Evolutionary conservation across 2,113 vertebrate species (phyloP), one percentile per base, ranked within the genome.

Genomic region (Gopherus evgoodei): DNA sequence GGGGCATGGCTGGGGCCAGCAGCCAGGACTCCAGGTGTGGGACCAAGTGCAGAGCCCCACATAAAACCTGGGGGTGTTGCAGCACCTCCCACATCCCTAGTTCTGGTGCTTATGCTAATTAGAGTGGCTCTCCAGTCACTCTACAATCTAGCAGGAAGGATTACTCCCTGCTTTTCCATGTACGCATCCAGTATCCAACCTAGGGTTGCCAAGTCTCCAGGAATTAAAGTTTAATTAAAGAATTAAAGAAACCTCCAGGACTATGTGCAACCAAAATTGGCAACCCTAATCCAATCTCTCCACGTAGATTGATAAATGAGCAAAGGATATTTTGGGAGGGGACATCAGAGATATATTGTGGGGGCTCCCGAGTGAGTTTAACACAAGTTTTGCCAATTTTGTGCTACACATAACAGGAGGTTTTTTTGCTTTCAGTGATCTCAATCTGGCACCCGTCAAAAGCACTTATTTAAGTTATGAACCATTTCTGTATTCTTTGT

Each of bases 11-110:
- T 53, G 52, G 17, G 2, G 52, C 53, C 27, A 62, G 57, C 57
- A 14, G 27, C 6, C 6, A 27, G 27, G 27, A 62, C 12, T 12
- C 12, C 5, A 3, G 57, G 27, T 1, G 1, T 13, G 5, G 27
- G 57, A 1, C 27, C 57, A 62, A 5, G 5, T 13, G 57, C 57
- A 31, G 27, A 59, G 56, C 25, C 24, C 25, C 25, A 1, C 5
- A 11, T 12, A 57, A 57, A 57, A 27, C 56, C 25, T 57, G 56
- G 56, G 56, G 25, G 56, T 57, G 25, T 27, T 27, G 25, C 56
- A 57, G 11, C 56, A 56, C 10, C 24, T 24, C 54, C 56, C 25
- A 22, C 22, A 54, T 5, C 53, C 53, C 11, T 54, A 54, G 53
- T 54, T 54, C 53, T 6, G 6, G 2, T 57, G 56, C 24, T 25